These are phyloP conservation scores for Monodelphis domestica DNA, from an alignment of 2,797 vertebrate genomes.

Conservation along the genomic window DNA sequence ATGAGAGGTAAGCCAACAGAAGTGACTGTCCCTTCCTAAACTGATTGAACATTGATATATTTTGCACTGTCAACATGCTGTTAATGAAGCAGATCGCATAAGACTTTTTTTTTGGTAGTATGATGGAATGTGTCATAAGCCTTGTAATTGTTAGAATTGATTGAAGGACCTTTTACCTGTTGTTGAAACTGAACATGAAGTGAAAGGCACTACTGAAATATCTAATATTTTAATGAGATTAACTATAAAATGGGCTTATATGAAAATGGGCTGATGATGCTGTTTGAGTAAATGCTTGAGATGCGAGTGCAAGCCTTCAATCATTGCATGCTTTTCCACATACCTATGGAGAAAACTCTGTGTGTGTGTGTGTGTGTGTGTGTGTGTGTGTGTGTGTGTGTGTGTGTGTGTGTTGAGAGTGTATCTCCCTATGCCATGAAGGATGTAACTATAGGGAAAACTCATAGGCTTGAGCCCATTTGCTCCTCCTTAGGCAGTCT, in stretches of 20 bases:
- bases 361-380: too few species aligned
- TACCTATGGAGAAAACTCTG: neutral
- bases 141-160: neutral
- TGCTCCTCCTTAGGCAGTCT: neutral
- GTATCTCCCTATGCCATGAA: neutral
- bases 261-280: too few species aligned
- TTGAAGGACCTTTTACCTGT: neutral
- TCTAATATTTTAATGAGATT: neutral
- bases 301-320: too few species aligned
- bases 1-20: neutral
- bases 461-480: neutral
- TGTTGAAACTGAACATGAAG: neutral
- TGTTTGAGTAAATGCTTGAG: too few species aligned
- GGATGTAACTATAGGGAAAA: neutral
- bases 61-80: neutral
- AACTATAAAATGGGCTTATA: too few species aligned
- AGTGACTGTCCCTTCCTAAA: neutral
- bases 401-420: neutral
- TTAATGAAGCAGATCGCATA: neutral
- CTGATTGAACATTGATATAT: neutral
- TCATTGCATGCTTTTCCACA: neutral
- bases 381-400: neutral
- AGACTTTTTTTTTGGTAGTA: neutral
- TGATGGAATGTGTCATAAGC: neutral
- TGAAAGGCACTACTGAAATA: neutral